Conservation (phyloP, 2,113 vertebrate species). For the Clarias batrachus region DNA sequence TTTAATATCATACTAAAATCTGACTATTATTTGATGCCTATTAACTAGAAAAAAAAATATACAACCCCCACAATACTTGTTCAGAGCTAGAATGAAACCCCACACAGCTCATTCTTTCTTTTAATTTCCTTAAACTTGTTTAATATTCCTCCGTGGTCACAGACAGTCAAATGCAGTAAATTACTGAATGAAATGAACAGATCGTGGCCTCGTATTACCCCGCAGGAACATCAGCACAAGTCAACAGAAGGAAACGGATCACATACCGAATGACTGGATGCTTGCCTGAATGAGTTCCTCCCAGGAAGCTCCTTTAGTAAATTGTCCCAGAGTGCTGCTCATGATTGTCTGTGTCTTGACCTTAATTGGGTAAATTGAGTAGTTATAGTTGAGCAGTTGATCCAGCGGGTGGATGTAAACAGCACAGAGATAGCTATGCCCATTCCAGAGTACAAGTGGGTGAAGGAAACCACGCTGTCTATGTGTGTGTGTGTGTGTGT, state of each 20-base stretch:
- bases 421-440: not conserved
- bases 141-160: not conserved
- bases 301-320: constrained; percentile 88
- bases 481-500: constrained; percentile 53
- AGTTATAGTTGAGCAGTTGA: not conserved
- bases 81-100: not conserved
- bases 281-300: constrained; percentile 92
- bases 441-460: constrained; percentile 49
- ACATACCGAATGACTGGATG: constrained; percentile 90
- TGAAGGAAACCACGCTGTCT: constrained; percentile 54
- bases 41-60: not conserved
- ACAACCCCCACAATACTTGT: not conserved
- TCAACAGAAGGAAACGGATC: not conserved
- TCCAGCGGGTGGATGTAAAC: not conserved
- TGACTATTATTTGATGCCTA: not conserved
- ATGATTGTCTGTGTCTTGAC: constrained; percentile 57
- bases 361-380: not conserved
- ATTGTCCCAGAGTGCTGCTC: constrained; percentile 83
- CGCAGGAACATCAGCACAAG: constrained; percentile 14
- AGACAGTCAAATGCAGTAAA: not conserved
- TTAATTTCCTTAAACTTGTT: not conserved
- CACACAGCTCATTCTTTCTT: not conserved
- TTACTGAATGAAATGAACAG: not conserved
- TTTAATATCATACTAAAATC: not conserved
- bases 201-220: not conserved